Percentiles rank a stretch among this genome's conserved stretches.
These are phyloP conservation scores for Diogma glabrata DNA, from an alignment of 2,888 invertebrate genomes.

Conservation along the genomic window DNA sequence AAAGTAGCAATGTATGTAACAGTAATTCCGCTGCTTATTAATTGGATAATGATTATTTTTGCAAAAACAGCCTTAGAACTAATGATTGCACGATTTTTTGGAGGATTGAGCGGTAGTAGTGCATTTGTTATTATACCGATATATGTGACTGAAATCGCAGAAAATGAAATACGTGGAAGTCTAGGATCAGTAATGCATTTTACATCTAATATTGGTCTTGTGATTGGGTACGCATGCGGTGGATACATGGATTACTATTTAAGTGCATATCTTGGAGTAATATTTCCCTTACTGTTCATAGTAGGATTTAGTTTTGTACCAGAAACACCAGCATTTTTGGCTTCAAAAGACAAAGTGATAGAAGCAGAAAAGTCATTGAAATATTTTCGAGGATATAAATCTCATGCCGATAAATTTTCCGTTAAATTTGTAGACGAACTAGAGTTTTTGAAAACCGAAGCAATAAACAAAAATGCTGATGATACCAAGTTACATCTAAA, in stretches of 20 bases:
- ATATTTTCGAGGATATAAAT: slow-evolving; percentile 8
- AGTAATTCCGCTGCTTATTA: not conserved
- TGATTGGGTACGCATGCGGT: slow-evolving; percentile 22
- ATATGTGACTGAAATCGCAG: slow-evolving; percentile 12
- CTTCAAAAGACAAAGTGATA: not conserved
- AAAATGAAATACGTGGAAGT: not conserved
- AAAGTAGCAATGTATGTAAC: not conserved
- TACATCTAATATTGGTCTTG: slow-evolving; percentile 27
- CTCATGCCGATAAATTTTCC: not conserved
- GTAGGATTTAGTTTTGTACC: slow-evolving; percentile 6
- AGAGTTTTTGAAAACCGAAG: not conserved
- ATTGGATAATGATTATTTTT: slow-evolving; percentile 15
- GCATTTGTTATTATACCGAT: slow-evolving; percentile 10
- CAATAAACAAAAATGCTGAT: not conserved
- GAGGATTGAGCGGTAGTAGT: slow-evolving; percentile 15
- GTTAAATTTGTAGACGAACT: not conserved
- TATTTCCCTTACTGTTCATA: slow-evolving; percentile 7
- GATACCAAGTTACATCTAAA: not conserved
- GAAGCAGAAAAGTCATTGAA: slow-evolving; percentile 8
- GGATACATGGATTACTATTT: not conserved
- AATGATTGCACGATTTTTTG: slow-evolving; percentile 10
- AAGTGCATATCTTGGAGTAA: not conserved
- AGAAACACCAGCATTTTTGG: slow-evolving; percentile 5
- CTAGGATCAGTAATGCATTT: slow-evolving; percentile 23
- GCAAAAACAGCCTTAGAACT: slow-evolving; percentile 11